Base-by-base conservation (phyloP, 2,888 invertebrate genomes). In the Oscheius sp. region DNA sequence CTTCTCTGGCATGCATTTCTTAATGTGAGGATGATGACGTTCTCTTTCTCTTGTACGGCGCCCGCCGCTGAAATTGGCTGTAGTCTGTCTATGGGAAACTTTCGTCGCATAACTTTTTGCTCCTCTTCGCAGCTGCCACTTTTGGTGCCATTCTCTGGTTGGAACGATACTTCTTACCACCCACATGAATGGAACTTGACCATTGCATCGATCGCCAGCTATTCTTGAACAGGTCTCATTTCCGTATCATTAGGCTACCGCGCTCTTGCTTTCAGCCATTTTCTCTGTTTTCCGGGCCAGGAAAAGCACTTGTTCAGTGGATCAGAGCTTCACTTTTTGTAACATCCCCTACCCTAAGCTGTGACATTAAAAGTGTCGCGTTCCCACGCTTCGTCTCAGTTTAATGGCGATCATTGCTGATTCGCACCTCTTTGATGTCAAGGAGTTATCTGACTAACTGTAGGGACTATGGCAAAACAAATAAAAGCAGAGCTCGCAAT, bases 141-240 rank as follows among this genome's bases (percentile, higher is more conserved):
- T n/a, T 27, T 29, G 58, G 58, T 58, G 16, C 58, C 58, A 58
- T n/a, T 58, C 29, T 9, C 29, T 29, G 29, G n/a, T n/a, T 13
- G 58, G 29, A 1, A 58, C 58, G 58, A 58, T 41, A 13, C 43
- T 18, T 61, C 43, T 43, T 61, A 18, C n/a, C 21, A 9, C n/a
- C 45, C 61, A 43, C 18, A 61, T 45, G n/a, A 41, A 18, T 43
- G 41, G 21, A 49, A 49, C n/a, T 18, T 21, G 21, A 18, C 49
- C 21, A 49, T 49, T 61, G 13, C 23, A 21, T 43, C 63, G 25
- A 63, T 63, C 21, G 63, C 35, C 63, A 41, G 23, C 63, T 63
- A 63, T 63, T 45, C 63, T 66, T 66, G 52, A 66, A 66, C 66
- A 49, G 66, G 66, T 66, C 66, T 66, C 43, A n/a, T 23, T 21